Conservation (phyloP, 2,888 invertebrate genomes). For the Dynastes grantii region DNA sequence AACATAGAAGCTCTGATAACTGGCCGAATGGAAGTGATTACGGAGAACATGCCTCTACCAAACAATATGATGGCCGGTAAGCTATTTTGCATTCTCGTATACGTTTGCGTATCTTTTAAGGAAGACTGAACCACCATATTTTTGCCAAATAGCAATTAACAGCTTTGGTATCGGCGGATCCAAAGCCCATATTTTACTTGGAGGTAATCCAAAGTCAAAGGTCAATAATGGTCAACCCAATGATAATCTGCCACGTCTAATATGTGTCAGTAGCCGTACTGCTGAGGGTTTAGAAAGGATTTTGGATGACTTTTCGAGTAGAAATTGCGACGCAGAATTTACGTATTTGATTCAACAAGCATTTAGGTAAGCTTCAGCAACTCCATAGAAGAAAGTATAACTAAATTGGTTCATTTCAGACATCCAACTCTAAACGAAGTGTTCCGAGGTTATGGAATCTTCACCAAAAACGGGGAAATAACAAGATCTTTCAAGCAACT, state of each 20-base stretch:
- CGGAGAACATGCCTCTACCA: constrained; percentile 78
- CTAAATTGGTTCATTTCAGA: not conserved
- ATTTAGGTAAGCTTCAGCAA: constrained; percentile 8
- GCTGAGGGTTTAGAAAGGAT: constrained; percentile 80
- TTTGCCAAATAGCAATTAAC: constrained; percentile 74
- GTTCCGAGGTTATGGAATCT: constrained; percentile 17
- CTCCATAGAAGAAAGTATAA: not conserved
- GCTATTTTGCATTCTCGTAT: no score
- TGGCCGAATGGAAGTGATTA: constrained; percentile 81
- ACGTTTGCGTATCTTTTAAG: no score
- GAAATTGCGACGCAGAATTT: constrained; percentile 62
- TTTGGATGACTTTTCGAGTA: constrained; percentile 76
- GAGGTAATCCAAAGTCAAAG: constrained; percentile 75
- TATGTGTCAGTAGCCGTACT: constrained; percentile 84
- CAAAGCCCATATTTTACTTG: constrained; percentile 81
- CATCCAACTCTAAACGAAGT: no score
- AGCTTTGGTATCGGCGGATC: constrained; percentile 95
- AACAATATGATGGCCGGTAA: constrained; percentile 81
- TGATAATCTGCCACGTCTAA: constrained; percentile 81
- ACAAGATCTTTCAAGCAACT: not conserved
- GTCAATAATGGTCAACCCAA: constrained; percentile 76
- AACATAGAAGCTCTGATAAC: constrained; percentile 77
- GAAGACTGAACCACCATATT: no score
- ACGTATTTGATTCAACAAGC: constrained; percentile 61
- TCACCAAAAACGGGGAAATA: not conserved